Evolutionary conservation across 2,888 invertebrate genomes (phyloP).

Genomic region (Hofmannophila pseudospretella): DNA sequence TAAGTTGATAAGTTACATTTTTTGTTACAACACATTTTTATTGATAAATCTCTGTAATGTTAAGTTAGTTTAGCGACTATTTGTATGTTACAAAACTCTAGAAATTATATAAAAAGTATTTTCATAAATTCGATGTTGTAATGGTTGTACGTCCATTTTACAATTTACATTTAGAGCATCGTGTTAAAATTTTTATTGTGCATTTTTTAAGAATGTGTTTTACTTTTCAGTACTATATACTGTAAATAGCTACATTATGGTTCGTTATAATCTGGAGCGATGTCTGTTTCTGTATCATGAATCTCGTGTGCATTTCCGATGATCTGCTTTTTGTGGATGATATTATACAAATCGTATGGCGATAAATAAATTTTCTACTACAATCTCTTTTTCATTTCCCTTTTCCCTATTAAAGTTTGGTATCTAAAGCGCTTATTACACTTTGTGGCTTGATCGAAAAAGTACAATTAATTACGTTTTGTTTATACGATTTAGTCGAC

Average conservation of each 20-base stretch:
- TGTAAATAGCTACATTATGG: slow-evolving; percentile 42
- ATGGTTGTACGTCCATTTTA: slow-evolving; percentile 66
- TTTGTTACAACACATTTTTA: slow-evolving; percentile 21
- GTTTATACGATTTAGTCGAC: too few relatives aligned
- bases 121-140: slow-evolving; percentile 57
- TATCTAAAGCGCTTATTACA: too few relatives aligned
- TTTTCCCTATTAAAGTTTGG: too few relatives aligned
- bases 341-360: slow-evolving; percentile 50
- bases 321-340: slow-evolving; percentile 65
- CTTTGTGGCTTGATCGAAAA: too few relatives aligned
- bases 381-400: slow-evolving; percentile 24
- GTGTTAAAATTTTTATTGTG: slow-evolving; percentile 37
- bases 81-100: slow-evolving; percentile 48
- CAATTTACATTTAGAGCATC: slow-evolving; percentile 38
- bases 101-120: slow-evolving; percentile 45
- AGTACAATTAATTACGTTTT: too few relatives aligned
- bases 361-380: slow-evolving; percentile 67
- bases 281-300: slow-evolving; percentile 56
- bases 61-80: slow-evolving; percentile 67
- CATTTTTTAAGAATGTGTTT: slow-evolving; percentile 49
- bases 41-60: slow-evolving; percentile 38
- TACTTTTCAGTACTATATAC: slow-evolving; percentile 43
- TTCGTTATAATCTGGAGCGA: slow-evolving; percentile 48
- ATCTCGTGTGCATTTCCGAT: slow-evolving; percentile 71
- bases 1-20: slow-evolving; percentile 33